A percentile compares a stretch with the other conserved stretches of the same genome.
phyloP scores from a whole-genome alignment of 2,888 invertebrate genomes.

The Gastrophysa polygoni region DNA sequence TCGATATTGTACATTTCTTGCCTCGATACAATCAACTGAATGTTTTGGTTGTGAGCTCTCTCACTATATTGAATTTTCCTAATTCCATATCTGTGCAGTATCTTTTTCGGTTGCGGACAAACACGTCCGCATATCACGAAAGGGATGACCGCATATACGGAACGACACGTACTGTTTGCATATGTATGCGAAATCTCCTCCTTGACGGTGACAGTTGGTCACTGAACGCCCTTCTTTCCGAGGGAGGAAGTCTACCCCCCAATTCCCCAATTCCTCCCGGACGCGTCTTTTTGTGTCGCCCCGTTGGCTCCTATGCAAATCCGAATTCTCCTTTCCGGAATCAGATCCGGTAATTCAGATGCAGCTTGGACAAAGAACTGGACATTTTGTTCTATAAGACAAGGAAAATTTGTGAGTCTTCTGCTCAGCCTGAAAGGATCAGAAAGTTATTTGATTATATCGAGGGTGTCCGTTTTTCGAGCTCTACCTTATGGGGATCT shows the following conservation, averaged over 20 bases:
- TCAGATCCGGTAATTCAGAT: neutral
- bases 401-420: too few relatives aligned
- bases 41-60: too few relatives aligned
- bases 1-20: too few relatives aligned
- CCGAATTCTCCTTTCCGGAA: slow-evolving; percentile 9
- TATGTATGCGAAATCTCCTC: slow-evolving; percentile 48
- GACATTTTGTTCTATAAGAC: too few relatives aligned
- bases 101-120: slow-evolving; percentile 13
- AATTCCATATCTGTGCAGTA: neutral
- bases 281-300: slow-evolving; percentile 55
- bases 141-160: slow-evolving; percentile 26
- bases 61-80: neutral
- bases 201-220: slow-evolving; percentile 55
- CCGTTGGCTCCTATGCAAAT: slow-evolving; percentile 55
- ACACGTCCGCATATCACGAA: slow-evolving; percentile 19
- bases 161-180: slow-evolving; percentile 47
- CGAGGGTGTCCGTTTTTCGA: too few relatives aligned
- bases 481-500: too few relatives aligned
- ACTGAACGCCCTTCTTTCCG: slow-evolving; percentile 44
- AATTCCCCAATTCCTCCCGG: neutral
- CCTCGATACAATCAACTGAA: too few relatives aligned
- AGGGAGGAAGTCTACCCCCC: neutral
- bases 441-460: too few relatives aligned
- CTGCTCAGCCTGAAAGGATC: too few relatives aligned
- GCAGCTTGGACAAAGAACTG: neutral